Evolutionary conservation across 2,113 vertebrate species (phyloP).

Genomic region (Abramis brama): DNA sequence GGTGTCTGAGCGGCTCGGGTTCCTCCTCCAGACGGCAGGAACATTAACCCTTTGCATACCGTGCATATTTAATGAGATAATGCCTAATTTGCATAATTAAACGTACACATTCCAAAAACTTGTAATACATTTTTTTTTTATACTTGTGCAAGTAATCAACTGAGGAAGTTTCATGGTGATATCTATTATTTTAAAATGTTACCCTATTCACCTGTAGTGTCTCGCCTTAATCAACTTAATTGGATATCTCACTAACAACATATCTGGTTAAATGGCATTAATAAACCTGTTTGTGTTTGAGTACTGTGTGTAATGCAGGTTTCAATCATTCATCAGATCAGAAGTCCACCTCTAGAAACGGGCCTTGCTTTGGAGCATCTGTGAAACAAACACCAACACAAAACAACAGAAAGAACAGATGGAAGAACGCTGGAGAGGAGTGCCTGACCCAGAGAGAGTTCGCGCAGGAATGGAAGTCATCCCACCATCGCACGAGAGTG

Average conservation of each 20-base stretch:
- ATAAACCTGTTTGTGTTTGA: background rate
- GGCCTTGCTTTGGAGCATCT: background rate
- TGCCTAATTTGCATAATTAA: no score
- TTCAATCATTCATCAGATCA: background rate
- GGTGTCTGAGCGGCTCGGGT: slow-evolving; percentile 52
- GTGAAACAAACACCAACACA: background rate
- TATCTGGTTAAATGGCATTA: no score
- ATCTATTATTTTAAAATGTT: no score
- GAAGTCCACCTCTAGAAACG: background rate
- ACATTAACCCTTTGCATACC: slow-evolving; percentile 21
- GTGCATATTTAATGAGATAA: no score
- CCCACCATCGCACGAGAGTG: slow-evolving; percentile 20
- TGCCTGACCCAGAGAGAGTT: background rate
- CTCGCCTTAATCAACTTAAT: no score
- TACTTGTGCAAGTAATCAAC: no score
- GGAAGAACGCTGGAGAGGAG: background rate
- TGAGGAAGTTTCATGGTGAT: no score
- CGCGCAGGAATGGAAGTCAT: background rate
- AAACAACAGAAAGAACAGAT: background rate
- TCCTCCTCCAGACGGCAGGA: slow-evolving; percentile 30
- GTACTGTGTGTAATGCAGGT: background rate
- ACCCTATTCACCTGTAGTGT: no score
- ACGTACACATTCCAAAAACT: no score
- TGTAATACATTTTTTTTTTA: no score
- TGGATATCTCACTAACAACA: no score